Conservation (phyloP, 2,888 invertebrate species). For the Actias luna region DNA sequence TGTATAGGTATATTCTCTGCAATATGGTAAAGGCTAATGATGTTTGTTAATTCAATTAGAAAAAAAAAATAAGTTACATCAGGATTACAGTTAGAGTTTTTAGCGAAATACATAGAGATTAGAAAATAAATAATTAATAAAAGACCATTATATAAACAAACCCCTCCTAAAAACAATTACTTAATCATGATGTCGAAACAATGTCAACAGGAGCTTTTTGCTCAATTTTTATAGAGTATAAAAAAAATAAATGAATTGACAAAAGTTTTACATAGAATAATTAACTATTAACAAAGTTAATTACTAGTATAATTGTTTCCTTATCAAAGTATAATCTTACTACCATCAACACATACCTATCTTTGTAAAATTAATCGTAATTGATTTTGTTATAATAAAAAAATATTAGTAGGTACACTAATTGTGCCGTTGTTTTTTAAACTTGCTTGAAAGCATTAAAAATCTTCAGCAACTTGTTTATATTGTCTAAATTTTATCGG, state of each 20-base stretch:
- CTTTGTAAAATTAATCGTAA: too few relatives aligned
- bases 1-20: background rate
- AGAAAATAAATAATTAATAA: background rate
- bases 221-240: too few relatives aligned
- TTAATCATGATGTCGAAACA: background rate
- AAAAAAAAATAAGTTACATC: background rate
- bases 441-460: background rate
- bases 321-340: background rate
- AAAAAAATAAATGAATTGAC: background rate
- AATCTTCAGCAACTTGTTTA: background rate
- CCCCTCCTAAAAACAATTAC: too few relatives aligned
- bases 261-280: background rate
- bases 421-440: background rate
- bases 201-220: background rate
- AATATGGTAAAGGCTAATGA: background rate
- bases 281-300: background rate
- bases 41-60: background rate
- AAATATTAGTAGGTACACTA: background rate
- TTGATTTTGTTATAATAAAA: too few relatives aligned
- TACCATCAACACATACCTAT: background rate
- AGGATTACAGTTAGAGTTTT: background rate
- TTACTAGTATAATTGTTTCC: background rate
- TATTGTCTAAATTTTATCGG: background rate
- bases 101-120: too few relatives aligned
- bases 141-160: background rate